Base-by-base conservation (phyloP, 1,140 invertebrate genomes). In the Aphaenogaster rudis region DNA sequence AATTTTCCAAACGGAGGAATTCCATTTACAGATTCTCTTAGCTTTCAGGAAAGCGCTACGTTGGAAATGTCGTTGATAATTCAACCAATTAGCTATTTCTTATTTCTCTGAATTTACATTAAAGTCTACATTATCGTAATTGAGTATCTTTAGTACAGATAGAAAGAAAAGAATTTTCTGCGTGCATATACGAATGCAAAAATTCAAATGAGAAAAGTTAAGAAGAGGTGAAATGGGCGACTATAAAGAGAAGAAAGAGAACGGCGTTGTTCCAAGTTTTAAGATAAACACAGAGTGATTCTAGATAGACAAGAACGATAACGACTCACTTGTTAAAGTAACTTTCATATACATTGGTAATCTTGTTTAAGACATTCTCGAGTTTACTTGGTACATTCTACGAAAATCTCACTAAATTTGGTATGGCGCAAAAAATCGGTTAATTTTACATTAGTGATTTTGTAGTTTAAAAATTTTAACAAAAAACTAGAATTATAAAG, bases 231-330 rank as follows among this genome's bases (percentile, higher is more conserved):
- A 1, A 11, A 45, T 42, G 11, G 33, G 4, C 50, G 39, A 71
- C n/a, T 57, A 7, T n/a, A 71, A 71, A 21, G 1, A 50, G 7
- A 69, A 33, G 17, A 39, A 50, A 21, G n/a, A 42, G 15, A 39
- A 21, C 33, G 11, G 13, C 11, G 33, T 74, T 74, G 28, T 33
- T 5, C 6, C 11, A 36, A 39, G 17, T 42, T 69, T 57, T 21
- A 76, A 63, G 7, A 84, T 76, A 61, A 74, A 76, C 42, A 3
- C 13, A n/a, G 8, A 74, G 42, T 61, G 17, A 84, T 84, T 61
- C 13, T 63, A 74, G 69, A 84, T 84, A 84, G 54, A 84, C 42
- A 63, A 39, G 42, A 13, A 67, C 48, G 48, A 82, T 82, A 82
- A 45, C 33, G n/a, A 54, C 28, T 84, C 21, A 36, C 9, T 11